Evolutionary conservation across 2,888 invertebrate genomes (phyloP).

Genomic region (Agrilus mali): DNA sequence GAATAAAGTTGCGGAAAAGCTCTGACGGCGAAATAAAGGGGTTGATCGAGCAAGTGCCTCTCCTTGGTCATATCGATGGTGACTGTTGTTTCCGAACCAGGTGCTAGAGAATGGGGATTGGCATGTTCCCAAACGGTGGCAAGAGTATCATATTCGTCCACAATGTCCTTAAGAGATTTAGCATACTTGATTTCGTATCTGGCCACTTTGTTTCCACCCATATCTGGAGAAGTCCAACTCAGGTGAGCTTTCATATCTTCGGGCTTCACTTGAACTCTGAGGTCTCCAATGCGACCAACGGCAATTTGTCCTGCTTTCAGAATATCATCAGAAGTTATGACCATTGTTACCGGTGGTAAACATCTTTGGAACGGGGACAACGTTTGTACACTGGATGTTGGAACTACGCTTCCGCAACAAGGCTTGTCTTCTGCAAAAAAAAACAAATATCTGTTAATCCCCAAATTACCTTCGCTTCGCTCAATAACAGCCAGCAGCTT

Average conservation of each 20-base stretch:
- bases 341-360: slow-evolving; percentile 36
- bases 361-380: slow-evolving; percentile 40
- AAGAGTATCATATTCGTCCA: slow-evolving; percentile 36
- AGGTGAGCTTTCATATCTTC: slow-evolving; percentile 38
- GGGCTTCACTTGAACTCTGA: slow-evolving; percentile 35
- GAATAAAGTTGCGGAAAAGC: slow-evolving; percentile 34
- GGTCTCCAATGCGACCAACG: slow-evolving; percentile 42
- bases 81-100: slow-evolving; percentile 40
- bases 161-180: slow-evolving; percentile 30
- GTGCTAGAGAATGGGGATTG: slow-evolving; percentile 34
- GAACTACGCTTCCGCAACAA: slow-evolving; percentile 42
- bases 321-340: slow-evolving; percentile 32
- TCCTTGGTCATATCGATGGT: slow-evolving; percentile 36
- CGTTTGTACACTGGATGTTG: slow-evolving; percentile 35
- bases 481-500: too few species aligned
- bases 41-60: slow-evolving; percentile 35
- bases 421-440: slow-evolving; percentile 27
- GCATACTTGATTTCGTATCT: slow-evolving; percentile 42
- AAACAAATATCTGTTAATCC: slow-evolving; percentile 5
- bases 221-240: slow-evolving; percentile 47
- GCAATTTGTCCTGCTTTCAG: slow-evolving; percentile 23
- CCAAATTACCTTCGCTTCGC: too few species aligned
- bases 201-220: slow-evolving; percentile 38
- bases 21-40: slow-evolving; percentile 40
- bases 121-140: slow-evolving; percentile 34